Base-by-base conservation (phyloP, 2,888 invertebrate species). In the Synanthedon tipuliformis region DNA sequence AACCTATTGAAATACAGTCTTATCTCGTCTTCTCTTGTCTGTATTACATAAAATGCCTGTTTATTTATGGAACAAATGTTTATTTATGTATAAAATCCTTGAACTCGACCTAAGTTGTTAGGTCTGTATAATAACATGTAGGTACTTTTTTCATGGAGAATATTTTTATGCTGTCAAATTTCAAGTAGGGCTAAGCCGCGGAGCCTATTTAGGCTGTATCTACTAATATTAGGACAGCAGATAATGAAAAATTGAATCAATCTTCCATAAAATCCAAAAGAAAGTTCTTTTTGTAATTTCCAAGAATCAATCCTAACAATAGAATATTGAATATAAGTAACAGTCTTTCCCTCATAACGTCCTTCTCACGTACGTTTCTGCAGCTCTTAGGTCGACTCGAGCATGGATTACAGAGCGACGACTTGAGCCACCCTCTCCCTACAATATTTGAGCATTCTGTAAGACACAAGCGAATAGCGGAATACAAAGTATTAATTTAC, bases 381-480 rank as follows among this genome's bases (percentile, higher is more conserved):
- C 75, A 78, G 78, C 73, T 79, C 78, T 79, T 74, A 75, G 69
- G 77, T 73, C 77, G 73, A 79, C 75, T 81, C 65, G 68, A 79
- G 78, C 76, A 72, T 75, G 81, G 83, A 85, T 86, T 83, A 80
- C 78, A 79, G 68, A 66, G 68, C 70, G 65, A 65, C 67, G 72
- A 73, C 73, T 76, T 76, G 71, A 76, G 71, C 74, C 71, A 75
- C 79, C 78, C 78, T 68, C 69, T 66, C 62, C 57, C 60, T 61
- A 63, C 61, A 56, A 65, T 59, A 56, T 59, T 59, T 52, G 50
- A 50, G 15, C 53, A 10, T n/a, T 45, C 45, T 34, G 34, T 23
- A 49, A 49, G 49, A 11, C 16, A 16, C 7, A 49, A 23, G 49
- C 16, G n/a, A 45, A n/a, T 1, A 8, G 7, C 13, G 45, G 15